Base-by-base conservation (phyloP, 2,113 vertebrate species). In the Dipodomys stephensi region DNA sequence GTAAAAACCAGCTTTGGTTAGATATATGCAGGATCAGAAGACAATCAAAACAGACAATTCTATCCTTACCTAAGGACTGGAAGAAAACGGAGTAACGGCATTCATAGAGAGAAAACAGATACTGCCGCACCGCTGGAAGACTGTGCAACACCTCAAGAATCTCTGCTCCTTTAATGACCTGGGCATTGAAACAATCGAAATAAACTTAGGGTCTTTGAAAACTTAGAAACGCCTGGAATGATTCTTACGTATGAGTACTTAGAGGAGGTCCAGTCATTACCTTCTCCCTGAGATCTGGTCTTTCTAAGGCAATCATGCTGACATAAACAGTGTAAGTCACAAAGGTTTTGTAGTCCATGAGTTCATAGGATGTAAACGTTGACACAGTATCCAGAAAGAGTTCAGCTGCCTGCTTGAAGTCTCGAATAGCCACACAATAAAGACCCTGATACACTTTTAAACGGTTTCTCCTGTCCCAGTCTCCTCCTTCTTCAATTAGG, bases 261-360 rank as follows among this genome's bases (percentile, higher is more conserved):
- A 16, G 53, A 13, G 6, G 53, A 49, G 39, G 27, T 2, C 22
- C n/a, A 4, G 71, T 3, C 32, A 28, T 79, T 96, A 99, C 99
- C 99, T 99, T 99, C 94, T 99, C 99, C 93, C 99, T 98, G 19
- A 99, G 99, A 97, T 99, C 99, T 0, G 99, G 99, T 96, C 99
- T 98, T 96, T 99, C 99, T 73, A 99, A 98, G 0, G 99, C 99
- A 2, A 99, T 99, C 99, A 99, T 99, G 98, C 99, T 99, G 97
- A 99, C 99, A 0, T 99, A 99, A 71, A 99, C 99, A 0, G 99
- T 99, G 94, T 99, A 99, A 0, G 99, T 99, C 60, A 99, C 99
- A 85, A 99, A 99, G 0, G 99, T 99, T 98, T 99, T 99, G 98
- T 99, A 99, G 98, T 99, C 99, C 99, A 99, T 99, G 64, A 99